Conservation (phyloP, 2,797 vertebrate species). For the Aphelocoma californica region DNA sequence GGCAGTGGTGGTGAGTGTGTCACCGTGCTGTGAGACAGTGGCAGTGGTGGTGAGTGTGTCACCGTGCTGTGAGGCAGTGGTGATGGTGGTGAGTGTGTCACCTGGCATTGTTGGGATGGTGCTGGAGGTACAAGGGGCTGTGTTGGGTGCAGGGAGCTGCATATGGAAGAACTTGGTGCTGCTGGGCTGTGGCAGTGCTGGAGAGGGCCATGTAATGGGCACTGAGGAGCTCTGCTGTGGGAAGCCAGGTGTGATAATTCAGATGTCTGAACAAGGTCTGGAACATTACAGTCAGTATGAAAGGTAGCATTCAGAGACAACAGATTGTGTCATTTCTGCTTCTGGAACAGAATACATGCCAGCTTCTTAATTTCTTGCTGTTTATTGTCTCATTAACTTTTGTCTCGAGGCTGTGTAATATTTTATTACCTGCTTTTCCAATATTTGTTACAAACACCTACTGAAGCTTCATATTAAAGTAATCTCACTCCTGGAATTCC, state of each 20-base stretch:
- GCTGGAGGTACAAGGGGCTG: accelerated
- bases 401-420: background rate
- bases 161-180: accelerated
- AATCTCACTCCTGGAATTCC: background rate
- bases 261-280: background rate
- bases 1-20: background rate
- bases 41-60: background rate
- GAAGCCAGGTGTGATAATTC: background rate
- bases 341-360: background rate
- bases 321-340: background rate
- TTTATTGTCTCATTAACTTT: conserved; percentile 23
- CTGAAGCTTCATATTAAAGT: background rate
- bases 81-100: background rate
- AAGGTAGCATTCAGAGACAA: background rate
- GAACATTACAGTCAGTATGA: background rate
- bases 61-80: too few relatives aligned
- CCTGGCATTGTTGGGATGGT: background rate
- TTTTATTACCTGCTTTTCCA: conserved; percentile 28
- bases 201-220: accelerated
- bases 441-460: background rate
- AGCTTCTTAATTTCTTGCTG: conserved; percentile 3
- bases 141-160: accelerated
- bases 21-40: background rate
- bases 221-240: background rate
- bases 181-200: background rate